Base-by-base conservation (phyloP, 2,797 vertebrate species). In the Ibycter americanus region DNA sequence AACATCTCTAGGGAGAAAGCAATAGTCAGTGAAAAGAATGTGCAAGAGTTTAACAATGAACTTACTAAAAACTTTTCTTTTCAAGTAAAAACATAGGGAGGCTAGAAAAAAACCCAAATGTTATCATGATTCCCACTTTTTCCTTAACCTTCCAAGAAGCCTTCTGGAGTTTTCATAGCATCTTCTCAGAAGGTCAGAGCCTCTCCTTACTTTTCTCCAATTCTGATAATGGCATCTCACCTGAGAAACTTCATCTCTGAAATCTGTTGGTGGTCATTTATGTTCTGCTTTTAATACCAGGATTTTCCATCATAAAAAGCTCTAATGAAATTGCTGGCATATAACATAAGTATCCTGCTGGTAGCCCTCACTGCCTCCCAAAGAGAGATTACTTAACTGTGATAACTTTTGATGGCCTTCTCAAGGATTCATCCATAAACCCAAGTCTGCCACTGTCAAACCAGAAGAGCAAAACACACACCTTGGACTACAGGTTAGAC, bases 41-140 rank as follows among this genome's bases (percentile, higher is more conserved):
- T 26, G 19, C 0, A 63, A 46, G 4, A 83, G 3, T 36, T 76
- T 51, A 73, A n/a, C 3, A 47, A 54, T 3, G 1, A 68, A n/a
- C 2, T 51, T 72, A 25, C 5, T 26, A 11, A 68, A 74, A 83
- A 11, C 4, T 21, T 59, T 12, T 84, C 1, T 55, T 66, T 31
- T n/a, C 9, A 6, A 16, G 54, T 36, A 84, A 71, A 78, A 94
- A 2, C 4, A 49, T 12, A 58, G 4, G 2, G 0, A 42, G 19
- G 4, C 6, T 83, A 65, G 15, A 56, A 22, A 29, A 65, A 92
- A 61, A 56, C 15, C 15, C 11, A 63, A 67, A 40, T 11, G 3
- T 56, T 73, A 19, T 8, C 19, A 38, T 34, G 3, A 25, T 65
- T 85, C 46, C 2, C 13, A 21, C 4, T 4, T 4, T 73, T 92